Evolutionary conservation across 1,140 invertebrate genomes (phyloP).

Genomic region (Drosophila bipectinata): DNA sequence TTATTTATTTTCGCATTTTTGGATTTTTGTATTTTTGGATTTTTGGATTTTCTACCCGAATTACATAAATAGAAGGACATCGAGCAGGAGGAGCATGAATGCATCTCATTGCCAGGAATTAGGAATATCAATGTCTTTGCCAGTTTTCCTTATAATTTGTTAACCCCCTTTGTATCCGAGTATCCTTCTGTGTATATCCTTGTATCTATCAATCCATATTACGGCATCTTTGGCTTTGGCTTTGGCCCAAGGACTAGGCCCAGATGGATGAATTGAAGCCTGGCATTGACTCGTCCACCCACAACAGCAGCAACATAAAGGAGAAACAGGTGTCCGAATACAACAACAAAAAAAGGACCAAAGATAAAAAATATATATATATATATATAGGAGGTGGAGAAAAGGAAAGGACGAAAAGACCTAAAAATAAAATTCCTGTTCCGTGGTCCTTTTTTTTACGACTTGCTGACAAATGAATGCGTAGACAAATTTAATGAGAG

Average conservation of each 20-base stretch:
- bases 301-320: too few species aligned
- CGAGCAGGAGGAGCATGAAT: too few species aligned
- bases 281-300: constrained; percentile 25
- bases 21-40: not conserved
- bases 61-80: not conserved
- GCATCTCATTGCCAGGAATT: constrained; percentile 21
- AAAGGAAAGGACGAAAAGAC: constrained; percentile 25
- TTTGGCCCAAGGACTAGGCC: constrained; percentile 9
- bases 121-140: constrained; percentile 15
- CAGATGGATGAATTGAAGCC: constrained; percentile 47
- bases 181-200: constrained; percentile 2
- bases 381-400: not conserved
- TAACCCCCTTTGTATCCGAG: constrained; percentile 29
- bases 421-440: constrained; percentile 67
- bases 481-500: constrained; percentile 80
- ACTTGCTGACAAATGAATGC: constrained; percentile 81
- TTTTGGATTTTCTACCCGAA: not conserved
- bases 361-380: not conserved
- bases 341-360: not conserved
- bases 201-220: constrained; percentile 48
- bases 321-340: constrained; percentile 47
- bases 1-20: not conserved
- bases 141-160: constrained; percentile 37
- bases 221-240: constrained; percentile 7
- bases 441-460: constrained; percentile 55